Base-by-base conservation (phyloP, 2,888 invertebrate genomes). In the Sialis fuliginosa region DNA sequence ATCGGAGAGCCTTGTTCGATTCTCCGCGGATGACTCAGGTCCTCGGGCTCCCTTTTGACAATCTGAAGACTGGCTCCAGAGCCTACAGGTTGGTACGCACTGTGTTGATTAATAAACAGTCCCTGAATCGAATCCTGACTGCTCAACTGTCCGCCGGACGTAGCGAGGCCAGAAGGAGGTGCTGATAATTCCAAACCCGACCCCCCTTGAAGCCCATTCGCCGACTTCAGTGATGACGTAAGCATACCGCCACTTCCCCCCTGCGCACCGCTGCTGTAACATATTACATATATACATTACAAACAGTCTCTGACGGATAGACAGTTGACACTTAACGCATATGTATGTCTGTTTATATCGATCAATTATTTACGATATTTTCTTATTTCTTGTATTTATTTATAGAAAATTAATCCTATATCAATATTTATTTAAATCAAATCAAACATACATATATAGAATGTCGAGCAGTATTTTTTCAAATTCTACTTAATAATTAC, bases 41-140 rank as follows among this genome's bases (percentile, higher is more conserved):
- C 85, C 70, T 84, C 84, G 59, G 84, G 84, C 67, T 84, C 85
- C 63, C 83, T 75, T 69, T 84, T 84, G 64, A 83, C 80, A 62
- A 76, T 74, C 61, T 75, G 76, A 67, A 76, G 70, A 67, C 39
- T 45, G 32, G 45, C 32, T 31, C 13, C 9, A 10, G 10, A 32
- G 39, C 50, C 50, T 37, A 37, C 37, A 37, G 37, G 37, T 37
- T 37, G 37, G 37, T 37, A 37, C 12, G 6, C 37, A 37, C 37
- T 61, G 62, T 57, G 60, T 70, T 73, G 73, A 71, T 63, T 69
- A 58, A 70, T 64, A 62, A 71, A 70, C 58, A 71, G 63, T 55
- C 70, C 69, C 59, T 68, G 69, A 56, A 70, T 63, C 22, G 22
- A 22, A 57, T 70, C 70, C 58, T 66, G 76, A 63, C 76, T 71